phyloP scores from a whole-genome alignment of 1,140 invertebrate species.

The Lepidotrigona ventralis region DNA sequence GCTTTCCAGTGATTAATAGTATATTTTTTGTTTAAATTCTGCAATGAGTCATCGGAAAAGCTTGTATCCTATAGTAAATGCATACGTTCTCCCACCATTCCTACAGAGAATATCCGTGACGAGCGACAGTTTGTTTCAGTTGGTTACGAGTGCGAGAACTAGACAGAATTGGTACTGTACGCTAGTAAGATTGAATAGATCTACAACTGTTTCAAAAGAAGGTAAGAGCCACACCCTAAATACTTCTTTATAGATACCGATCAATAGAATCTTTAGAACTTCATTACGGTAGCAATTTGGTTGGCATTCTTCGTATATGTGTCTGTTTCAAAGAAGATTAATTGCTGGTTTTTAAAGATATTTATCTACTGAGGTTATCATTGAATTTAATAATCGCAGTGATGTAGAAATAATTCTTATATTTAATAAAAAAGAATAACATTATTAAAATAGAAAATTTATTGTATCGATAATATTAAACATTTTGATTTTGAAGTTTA shows the following conservation, averaged over 20 bases:
- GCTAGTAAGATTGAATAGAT: background rate
- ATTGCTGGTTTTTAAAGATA: background rate
- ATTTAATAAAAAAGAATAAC: background rate
- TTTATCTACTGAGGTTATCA: conserved; percentile 31
- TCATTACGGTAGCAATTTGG: background rate
- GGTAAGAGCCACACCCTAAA: conserved; percentile 53
- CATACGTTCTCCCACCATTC: conserved; percentile 16
- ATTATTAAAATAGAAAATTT: background rate
- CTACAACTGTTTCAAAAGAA: background rate
- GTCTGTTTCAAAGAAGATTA: background rate
- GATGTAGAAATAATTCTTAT: background rate
- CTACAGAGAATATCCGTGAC: background rate
- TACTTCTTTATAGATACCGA: conserved; percentile 5
- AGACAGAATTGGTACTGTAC: background rate
- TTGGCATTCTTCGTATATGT: background rate
- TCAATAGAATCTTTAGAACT: conserved; percentile 43
- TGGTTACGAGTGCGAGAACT: conserved; percentile 33
- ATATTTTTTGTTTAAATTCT: background rate
- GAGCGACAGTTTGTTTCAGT: conserved; percentile 31
- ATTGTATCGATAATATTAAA: background rate
- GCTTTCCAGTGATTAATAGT: background rate
- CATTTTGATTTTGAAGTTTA: background rate
- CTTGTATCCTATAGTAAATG: background rate
- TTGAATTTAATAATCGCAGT: background rate
- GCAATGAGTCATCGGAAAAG: background rate